Percentiles rank a stretch among this genome's conserved stretches.
Conservation (phyloP, 2,797 vertebrate genomes). For the Mionectes olivaceus region DNA sequence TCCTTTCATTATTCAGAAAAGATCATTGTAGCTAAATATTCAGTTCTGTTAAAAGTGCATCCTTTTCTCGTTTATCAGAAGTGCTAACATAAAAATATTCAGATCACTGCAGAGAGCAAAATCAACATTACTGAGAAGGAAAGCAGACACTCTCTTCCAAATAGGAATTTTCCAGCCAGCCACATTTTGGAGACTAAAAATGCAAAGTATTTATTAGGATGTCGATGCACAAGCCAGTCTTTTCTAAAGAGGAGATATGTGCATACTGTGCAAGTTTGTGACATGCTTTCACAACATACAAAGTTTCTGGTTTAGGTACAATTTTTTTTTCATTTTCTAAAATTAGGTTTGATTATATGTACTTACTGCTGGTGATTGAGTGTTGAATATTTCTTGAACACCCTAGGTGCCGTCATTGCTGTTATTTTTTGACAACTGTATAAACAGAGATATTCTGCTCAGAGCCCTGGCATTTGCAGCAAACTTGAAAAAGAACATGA, state of each 20-base stretch:
- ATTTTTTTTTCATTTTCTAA: not conserved
- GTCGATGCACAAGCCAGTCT: not conserved
- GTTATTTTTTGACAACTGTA: constrained; percentile 83
- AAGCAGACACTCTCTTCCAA: not conserved
- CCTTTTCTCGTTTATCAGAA: not conserved
- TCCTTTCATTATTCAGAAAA: not conserved
- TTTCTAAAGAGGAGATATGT: not conserved
- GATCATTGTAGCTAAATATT: not conserved
- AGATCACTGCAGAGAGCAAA: not conserved
- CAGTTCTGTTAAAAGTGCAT: not conserved
- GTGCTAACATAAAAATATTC: not conserved
- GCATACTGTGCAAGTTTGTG: not conserved
- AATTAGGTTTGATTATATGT: not conserved
- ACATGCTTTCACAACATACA: not conserved
- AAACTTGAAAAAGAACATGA: constrained; percentile 86
- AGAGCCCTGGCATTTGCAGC: constrained; percentile 86
- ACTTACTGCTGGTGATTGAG: not conserved
- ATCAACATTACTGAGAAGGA: not conserved
- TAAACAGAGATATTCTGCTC: constrained; percentile 85
- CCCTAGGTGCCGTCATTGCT: constrained; percentile 87
- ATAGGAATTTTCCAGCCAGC: not conserved
- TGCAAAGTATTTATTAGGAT: not conserved
- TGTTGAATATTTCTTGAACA: not conserved
- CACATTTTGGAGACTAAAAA: not conserved
- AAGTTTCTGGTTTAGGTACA: not conserved